A percentile compares a stretch with the other conserved stretches of the same genome.
phyloP scores from a whole-genome alignment of 2,113 vertebrate genomes.

The Leptocoma aspasia region DNA sequence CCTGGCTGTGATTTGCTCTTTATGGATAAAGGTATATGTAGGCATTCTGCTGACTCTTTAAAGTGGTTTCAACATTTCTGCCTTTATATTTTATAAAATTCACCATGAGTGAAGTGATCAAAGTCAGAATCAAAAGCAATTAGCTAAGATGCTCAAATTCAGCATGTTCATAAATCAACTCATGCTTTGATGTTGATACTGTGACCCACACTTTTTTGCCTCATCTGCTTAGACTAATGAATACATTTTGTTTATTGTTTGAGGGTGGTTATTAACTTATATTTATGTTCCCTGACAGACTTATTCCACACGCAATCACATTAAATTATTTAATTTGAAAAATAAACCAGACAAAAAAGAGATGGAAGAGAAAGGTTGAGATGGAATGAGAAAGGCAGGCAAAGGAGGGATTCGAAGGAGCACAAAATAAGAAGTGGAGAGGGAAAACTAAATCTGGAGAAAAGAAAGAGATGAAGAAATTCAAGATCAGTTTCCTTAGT shows the following conservation, averaged over 20 bases:
- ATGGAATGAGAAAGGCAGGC: neutral
- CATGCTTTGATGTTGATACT: neutral
- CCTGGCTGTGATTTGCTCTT: neutral
- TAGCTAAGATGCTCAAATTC: neutral
- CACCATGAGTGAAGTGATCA: neutral
- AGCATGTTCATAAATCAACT: neutral
- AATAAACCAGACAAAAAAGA: neutral
- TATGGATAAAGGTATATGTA: neutral
- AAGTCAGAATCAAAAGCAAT: neutral
- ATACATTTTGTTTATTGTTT: neutral
- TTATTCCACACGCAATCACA: neutral
- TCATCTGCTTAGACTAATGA: neutral
- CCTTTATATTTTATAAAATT: neutral
- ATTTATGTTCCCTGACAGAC: neutral
- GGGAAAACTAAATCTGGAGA: neutral
- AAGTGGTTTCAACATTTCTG: neutral
- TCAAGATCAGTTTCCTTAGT: neutral
- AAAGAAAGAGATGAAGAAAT: neutral
- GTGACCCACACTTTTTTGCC: neutral
- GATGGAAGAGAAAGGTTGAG: neutral
- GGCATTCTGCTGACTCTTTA: neutral
- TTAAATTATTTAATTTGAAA: neutral
- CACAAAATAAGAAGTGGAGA: neutral
- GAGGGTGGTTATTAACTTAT: neutral
- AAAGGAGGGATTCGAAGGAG: neutral